Evolutionary conservation across 1,140 invertebrate species (phyloP).

Genomic region (Bombus breviceps): DNA sequence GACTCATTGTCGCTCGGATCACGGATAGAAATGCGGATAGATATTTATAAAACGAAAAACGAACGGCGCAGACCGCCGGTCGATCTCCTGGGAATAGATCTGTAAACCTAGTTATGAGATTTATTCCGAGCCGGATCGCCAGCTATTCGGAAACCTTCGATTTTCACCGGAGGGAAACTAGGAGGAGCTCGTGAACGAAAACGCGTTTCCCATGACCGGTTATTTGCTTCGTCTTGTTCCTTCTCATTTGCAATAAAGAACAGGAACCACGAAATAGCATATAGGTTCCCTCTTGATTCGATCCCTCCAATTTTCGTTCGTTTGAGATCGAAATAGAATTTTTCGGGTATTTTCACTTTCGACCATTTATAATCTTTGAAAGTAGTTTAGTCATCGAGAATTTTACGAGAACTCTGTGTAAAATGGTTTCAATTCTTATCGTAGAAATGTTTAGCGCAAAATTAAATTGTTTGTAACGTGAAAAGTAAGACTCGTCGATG

Average conservation of each 20-base stretch:
- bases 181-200: not conserved
- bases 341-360: not conserved
- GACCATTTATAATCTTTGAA: not conserved
- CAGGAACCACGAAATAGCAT: not conserved
- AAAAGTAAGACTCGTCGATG: not conserved
- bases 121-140: constrained; percentile 73
- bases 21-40: constrained; percentile 60
- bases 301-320: not conserved
- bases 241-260: not conserved
- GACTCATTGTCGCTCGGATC: constrained; percentile 62
- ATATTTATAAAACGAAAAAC: constrained; percentile 75
- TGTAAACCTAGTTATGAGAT: constrained; percentile 73
- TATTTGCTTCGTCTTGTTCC: not conserved
- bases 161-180: constrained; percentile 23
- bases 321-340: not conserved
- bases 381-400: too few species aligned
- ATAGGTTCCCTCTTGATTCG: not conserved
- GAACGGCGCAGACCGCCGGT: constrained; percentile 60
- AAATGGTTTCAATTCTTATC: not conserved
- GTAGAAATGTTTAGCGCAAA: too few species aligned
- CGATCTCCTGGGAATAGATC: constrained; percentile 78
- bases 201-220: not conserved
- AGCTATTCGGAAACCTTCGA: constrained; percentile 50
- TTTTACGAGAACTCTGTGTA: not conserved
- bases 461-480: not conserved